Percentiles rank a stretch among this genome's conserved stretches.
phyloP scores from a whole-genome alignment of 30 jellyfish, hydroid and myxozoan genomes.

The Pelagia noctiluca region DNA sequence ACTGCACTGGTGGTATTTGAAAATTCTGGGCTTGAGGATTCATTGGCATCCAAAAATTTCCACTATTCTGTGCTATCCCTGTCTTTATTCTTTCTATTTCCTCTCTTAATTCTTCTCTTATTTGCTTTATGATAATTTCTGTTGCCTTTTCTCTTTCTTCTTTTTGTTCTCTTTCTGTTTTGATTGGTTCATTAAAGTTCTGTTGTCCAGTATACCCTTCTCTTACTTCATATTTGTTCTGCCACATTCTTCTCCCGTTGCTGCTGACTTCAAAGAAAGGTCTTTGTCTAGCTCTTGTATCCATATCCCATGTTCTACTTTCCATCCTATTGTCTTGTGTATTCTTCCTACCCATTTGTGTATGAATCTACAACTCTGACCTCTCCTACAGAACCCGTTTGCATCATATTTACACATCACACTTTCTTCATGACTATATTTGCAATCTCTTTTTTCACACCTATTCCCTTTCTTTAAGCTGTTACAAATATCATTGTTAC shows the following conservation, averaged over 20 bases:
- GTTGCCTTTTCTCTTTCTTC: neutral
- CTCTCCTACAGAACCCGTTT: conserved; percentile 18
- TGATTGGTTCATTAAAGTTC: neutral
- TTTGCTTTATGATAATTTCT: neutral
- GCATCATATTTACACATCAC: conserved; percentile 32
- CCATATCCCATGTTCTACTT: conserved; percentile 8
- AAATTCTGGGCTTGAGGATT: neutral
- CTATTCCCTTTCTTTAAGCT: neutral
- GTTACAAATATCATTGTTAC: conserved; percentile 1
- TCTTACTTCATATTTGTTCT: too few relatives aligned
- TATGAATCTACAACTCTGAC: conserved; percentile 8
- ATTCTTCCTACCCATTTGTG: conserved; percentile 28
- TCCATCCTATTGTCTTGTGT: conserved; percentile 6
- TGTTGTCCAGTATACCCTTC: neutral
- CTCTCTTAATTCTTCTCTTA: conserved; percentile 11
- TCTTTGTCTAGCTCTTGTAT: too few relatives aligned
- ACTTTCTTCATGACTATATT: conserved; percentile 18
- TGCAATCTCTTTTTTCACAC: conserved; percentile 34
- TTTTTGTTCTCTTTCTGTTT: neutral
- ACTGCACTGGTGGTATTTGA: neutral
- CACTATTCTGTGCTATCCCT: neutral
- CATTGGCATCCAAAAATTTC: neutral
- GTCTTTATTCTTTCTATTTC: neutral
- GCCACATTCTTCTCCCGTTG: too few relatives aligned
- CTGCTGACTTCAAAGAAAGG: too few relatives aligned